Conservation (phyloP, 2,797 vertebrate species). For the Sebastes melanostomus region DNA sequence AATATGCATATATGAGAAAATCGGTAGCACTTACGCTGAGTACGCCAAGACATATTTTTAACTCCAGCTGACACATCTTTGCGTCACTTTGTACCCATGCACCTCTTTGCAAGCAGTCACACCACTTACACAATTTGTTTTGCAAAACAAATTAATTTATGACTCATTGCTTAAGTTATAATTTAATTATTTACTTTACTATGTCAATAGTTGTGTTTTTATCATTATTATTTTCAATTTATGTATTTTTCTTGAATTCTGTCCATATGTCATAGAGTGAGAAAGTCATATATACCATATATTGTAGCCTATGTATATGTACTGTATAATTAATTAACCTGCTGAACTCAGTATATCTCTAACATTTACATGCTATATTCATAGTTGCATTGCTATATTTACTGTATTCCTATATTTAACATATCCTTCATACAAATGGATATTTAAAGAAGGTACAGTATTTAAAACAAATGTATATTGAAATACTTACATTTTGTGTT, state of each 20-base stretch:
- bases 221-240: background rate
- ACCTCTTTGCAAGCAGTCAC: background rate
- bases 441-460: background rate
- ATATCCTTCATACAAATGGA: background rate
- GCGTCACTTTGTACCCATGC: accelerated
- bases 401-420: background rate
- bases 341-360: background rate
- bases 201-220: background rate
- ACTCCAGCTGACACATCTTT: background rate
- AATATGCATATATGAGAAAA: background rate
- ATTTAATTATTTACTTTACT: background rate
- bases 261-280: background rate
- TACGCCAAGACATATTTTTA: background rate
- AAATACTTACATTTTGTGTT: no score
- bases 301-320: background rate
- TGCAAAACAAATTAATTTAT: background rate
- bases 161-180: background rate
- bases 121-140: background rate
- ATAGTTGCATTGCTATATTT: background rate
- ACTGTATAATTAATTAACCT: background rate
- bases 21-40: no score
- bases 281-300: background rate
- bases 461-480: no score
- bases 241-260: background rate
- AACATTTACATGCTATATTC: background rate